Evolutionary conservation across 1,140 invertebrate species (phyloP), one percentile per base, ranked within the genome.

Genomic region (Penaeus chinensis): DNA sequence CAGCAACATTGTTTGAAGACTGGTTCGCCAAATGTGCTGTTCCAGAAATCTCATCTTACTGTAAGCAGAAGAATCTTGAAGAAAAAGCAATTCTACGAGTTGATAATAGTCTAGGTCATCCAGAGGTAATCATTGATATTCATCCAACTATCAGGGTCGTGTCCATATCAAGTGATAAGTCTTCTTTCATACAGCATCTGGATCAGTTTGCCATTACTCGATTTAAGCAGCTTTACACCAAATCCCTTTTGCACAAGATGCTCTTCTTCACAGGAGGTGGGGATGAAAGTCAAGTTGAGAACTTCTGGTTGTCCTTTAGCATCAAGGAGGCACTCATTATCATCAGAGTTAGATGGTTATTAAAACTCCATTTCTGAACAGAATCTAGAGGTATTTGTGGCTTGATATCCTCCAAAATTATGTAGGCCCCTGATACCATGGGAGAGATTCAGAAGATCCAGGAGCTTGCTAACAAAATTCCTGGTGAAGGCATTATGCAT

Each of bases 171-270:
- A 11, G 27, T 8, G 27, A 69, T 11, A 69, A n/a, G 66, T n/a
- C 66, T 32, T 18, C 66, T n/a, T 32, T 4, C 32, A 16, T 71
- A n/a, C 66, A 71, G 66, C 5, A 7, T 24, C 2, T 71, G 66
- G 66, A 71, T 32, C 66, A 71, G 7, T n/a, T 8, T 16, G 66
- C 32, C 66, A 71, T 71, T 18, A 16, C 66, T 10, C 66, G 16
- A 4, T 71, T 71, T n/a, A 8, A 71, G 66, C 66, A 32, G n/a
- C 66, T 71, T 10, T 71, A 71, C 66, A 71, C 66, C 66, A 71
- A 71, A 16, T 71, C 5, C 10, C 5, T 71, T 16, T n/a, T 71
- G 66, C 66, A 71, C 8, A 71, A 71, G 66, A 18, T 71, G 66
- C 66, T 71, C 3, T n/a, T 32, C 10, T n/a, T 32, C n/a, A 18